Percentiles rank a stretch among this genome's conserved stretches.
phyloP scores from a whole-genome alignment of 2,113 vertebrate species.

The Phocoena phocoena region DNA sequence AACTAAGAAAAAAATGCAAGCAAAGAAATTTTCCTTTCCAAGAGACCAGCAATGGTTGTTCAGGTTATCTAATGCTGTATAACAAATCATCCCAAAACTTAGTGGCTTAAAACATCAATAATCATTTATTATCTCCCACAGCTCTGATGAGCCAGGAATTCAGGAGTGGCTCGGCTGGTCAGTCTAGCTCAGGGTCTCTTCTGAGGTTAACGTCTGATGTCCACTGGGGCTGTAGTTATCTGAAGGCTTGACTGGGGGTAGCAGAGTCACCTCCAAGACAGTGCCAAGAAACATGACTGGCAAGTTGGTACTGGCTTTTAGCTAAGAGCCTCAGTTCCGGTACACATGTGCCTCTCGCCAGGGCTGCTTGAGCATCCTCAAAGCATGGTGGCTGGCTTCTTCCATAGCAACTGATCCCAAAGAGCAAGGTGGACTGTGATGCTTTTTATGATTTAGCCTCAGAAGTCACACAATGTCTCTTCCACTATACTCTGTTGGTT shows the following conservation, averaged over 20 bases:
- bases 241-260: background rate
- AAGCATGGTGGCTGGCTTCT: background rate
- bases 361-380: background rate
- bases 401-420: background rate
- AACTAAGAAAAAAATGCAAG: slow-evolving; percentile 20
- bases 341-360: background rate
- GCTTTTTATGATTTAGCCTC: slow-evolving; percentile 4
- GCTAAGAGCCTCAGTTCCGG: slow-evolving; percentile 6
- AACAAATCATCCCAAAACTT: slow-evolving; percentile 28
- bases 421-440: background rate
- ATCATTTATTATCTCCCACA: slow-evolving; percentile 17
- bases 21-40: slow-evolving; percentile 44
- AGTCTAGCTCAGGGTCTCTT: background rate
- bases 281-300: background rate
- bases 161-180: background rate
- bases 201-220: slow-evolving; percentile 14
- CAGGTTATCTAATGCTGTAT: background rate
- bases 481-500: background rate
- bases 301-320: background rate
- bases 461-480: background rate
- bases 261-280: background rate
- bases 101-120: slow-evolving; percentile 38
- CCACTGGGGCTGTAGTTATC: background rate
- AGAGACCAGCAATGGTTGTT: slow-evolving; percentile 5
- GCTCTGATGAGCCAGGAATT: slow-evolving; percentile 11